phyloP scores from a whole-genome alignment of 2,113 vertebrate species.

The Anser brachyrhynchus region DNA sequence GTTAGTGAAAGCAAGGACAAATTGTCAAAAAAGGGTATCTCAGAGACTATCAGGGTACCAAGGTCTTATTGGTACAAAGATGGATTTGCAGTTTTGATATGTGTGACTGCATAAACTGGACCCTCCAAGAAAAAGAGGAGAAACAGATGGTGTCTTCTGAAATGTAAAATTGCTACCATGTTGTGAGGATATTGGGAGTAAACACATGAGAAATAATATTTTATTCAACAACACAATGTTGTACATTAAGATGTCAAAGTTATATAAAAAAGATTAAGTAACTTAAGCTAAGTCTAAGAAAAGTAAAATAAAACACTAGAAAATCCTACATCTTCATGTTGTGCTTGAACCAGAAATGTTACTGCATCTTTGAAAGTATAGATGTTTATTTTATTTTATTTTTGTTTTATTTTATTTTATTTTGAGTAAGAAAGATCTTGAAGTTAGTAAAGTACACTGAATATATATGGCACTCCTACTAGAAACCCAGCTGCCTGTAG shows the following conservation, averaged over 20 bases:
- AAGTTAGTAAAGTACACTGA: not conserved
- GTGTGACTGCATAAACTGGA: slow-evolving; percentile 27
- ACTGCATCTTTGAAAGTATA: not conserved
- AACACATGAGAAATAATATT: not conserved
- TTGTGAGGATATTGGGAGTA: slow-evolving; percentile 3
- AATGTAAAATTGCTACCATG: slow-evolving; percentile 12
- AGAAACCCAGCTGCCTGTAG: not conserved
- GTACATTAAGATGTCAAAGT: not conserved
- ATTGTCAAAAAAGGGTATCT: not conserved
- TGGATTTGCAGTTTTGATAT: slow-evolving; percentile 20
- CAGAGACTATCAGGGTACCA: not conserved
- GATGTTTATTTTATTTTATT: not conserved
- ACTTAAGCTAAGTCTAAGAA: not conserved
- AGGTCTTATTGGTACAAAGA: slow-evolving; percentile 4
- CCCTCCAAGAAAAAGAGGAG: slow-evolving; percentile 17
- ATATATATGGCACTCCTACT: not conserved
- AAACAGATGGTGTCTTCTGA: slow-evolving; percentile 49
- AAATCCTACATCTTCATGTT: not conserved
- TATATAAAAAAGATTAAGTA: not conserved
- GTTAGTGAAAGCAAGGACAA: slow-evolving; percentile 21
- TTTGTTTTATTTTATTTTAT: not conserved
- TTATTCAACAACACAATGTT: not conserved
- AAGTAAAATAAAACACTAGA: not conserved
- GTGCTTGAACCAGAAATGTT: not conserved
- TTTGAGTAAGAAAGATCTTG: not conserved